Base-by-base conservation (phyloP, 2,888 invertebrate genomes). In the Diachrysia chrysitis region DNA sequence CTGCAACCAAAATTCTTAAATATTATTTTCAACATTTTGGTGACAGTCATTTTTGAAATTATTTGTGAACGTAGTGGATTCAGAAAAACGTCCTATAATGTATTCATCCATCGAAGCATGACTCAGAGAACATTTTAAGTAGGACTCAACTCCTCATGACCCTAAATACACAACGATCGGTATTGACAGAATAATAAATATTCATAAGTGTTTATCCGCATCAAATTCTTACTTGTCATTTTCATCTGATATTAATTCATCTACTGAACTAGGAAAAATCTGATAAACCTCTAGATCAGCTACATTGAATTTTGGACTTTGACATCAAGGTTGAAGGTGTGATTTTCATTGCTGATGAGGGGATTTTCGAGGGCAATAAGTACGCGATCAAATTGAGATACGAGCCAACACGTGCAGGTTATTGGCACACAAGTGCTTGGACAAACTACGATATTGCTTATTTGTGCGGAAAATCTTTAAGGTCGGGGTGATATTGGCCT, bases 351-450 rank as follows among this genome's bases (percentile, higher is more conserved):
- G 56, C 66, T 64, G 46, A 54, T 66, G 56, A 64, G 59, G 66
- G 62, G 63, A 65, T 79, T 81, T 85, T 83, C 77, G 82, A 86
- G 86, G 87, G 87, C 85, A 89, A 87, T 89, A 90, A 89, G 88
- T 87, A 84, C 69, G 84, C 85, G 86, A 92, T 93, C 91, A 90
- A 92, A 94, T 94, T 94, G 94, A 93, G 93, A 93, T 93, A 94
- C 89, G 88, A 86, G 79, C 86, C 84, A 91, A 90, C 94, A 94
- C 94, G 94, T 94, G 94, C 92, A 85, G 84, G 89, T 93, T 93
- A 94, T 94, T 94, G 93, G 91, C 88, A 89, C 90, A 87, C 91
- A 90, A 94, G 94, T 94, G 93, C 93, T 93, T 94, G 93, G 89
- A 89, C 92, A 91, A 90, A 92, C 90, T 90, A 89, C 85, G 89